Base-by-base conservation (phyloP, 2,113 vertebrate species). In the Motacilla tschutschensis region DNA sequence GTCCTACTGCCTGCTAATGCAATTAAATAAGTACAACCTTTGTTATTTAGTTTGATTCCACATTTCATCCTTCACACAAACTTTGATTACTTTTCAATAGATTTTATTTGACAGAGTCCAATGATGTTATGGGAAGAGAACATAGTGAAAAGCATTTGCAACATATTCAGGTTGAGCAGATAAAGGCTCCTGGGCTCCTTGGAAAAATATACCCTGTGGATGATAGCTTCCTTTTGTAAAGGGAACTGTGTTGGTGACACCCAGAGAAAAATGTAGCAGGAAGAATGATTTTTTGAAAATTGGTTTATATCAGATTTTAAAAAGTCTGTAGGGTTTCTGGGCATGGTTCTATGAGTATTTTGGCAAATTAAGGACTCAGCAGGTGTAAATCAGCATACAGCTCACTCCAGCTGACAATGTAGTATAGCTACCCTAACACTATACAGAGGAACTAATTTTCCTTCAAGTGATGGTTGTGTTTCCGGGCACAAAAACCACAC, bases 71-170 rank as follows among this genome's bases (percentile, higher is more conserved):
- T 38, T 57, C n/a, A 28, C 35, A 26, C 40, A 26, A 65, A 35
- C 71, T 50, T 67, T 78, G 71, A 51, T 67, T 88, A 38, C 35
- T 85, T 63, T 83, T 66, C 44, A 83, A 22, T 62, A 51, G 15
- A 38, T 81, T 91, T 75, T 62, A 60, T 90, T 93, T 94, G 73
- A 35, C 44, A 81, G 73, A 89, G 10, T 24, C 44, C 60, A 71
- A 15, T 51, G 38, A 41, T 74, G 24, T 60, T 83, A 81, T n/a
- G 40, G 72, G 93, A 93, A 62, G 43, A 84, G 26, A 77, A 93
- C 64, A 62, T 2, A 70, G 18, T 57, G 50, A 87, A 79, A 87
- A 91, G 4, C 15, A 43, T 74, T 69, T 66, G 46, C 17, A 62
- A 67, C 65, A 17, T 67, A 26, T 44, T 13, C 13, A 33, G 35